Percentiles rank a stretch among this genome's conserved stretches.
Evolutionary conservation across 2,888 invertebrate species (phyloP).

Genomic region (Neocrepidodera transversa): DNA sequence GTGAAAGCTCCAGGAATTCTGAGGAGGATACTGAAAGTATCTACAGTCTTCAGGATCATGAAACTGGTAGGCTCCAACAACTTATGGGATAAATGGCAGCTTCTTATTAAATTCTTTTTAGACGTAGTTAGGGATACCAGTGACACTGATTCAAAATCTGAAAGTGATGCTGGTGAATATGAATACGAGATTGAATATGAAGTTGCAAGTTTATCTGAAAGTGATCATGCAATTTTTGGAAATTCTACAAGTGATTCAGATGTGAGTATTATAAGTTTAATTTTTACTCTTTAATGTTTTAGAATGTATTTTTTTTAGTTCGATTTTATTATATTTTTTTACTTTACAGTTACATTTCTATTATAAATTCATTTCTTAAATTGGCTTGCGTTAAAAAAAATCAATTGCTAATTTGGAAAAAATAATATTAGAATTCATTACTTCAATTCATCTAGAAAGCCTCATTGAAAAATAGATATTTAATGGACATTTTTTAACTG

Average conservation of each 20-base stretch:
- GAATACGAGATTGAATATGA: constrained; percentile 54
- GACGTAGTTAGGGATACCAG: constrained; percentile 57
- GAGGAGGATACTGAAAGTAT: constrained; percentile 65
- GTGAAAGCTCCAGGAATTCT: constrained; percentile 57
- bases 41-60: constrained; percentile 69
- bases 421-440: too few relatives aligned
- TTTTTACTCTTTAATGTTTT: too few relatives aligned
- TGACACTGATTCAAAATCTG: constrained; percentile 53
- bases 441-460: too few relatives aligned
- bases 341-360: too few relatives aligned
- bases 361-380: too few relatives aligned
- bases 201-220: constrained; percentile 64
- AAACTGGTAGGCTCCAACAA: constrained; percentile 66
- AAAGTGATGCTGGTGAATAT: constrained; percentile 38
- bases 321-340: too few relatives aligned
- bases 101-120: constrained; percentile 53
- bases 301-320: too few relatives aligned
- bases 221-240: constrained; percentile 51
- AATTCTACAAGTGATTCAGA: constrained; percentile 65
- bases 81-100: constrained; percentile 28
- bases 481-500: too few relatives aligned
- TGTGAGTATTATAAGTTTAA: constrained; percentile 52
- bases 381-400: too few relatives aligned
- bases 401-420: too few relatives aligned
- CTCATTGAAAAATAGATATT: too few relatives aligned